A percentile compares a stretch with the other conserved stretches of the same genome.
These are phyloP conservation scores for Microcebus tavaratra DNA, from an alignment of 2,113 vertebrate species.

Conservation along the genomic window DNA sequence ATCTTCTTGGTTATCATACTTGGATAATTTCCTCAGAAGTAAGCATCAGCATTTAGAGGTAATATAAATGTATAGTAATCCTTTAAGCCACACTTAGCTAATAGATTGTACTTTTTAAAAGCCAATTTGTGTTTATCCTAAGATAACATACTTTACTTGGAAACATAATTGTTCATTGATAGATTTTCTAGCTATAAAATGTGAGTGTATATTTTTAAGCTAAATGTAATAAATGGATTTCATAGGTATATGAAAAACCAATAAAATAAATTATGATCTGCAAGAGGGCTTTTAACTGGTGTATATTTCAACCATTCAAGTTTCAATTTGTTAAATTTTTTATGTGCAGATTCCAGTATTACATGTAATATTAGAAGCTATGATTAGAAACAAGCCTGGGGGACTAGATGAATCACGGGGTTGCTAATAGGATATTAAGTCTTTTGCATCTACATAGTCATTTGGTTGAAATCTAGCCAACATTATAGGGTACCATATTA, in stretches of 20 bases:
- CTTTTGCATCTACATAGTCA: constrained; percentile 73
- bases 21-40: constrained; percentile 47
- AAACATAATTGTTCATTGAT: constrained; percentile 43
- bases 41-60: constrained; percentile 35
- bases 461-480: constrained; percentile 69
- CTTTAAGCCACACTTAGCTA: constrained; percentile 40
- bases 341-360: constrained; percentile 64
- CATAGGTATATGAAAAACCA: constrained; percentile 12
- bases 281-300: constrained; percentile 44
- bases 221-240: constrained; percentile 47
- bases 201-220: background rate
- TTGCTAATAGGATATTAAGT: constrained; percentile 74
- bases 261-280: constrained; percentile 44
- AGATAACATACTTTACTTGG: background rate
- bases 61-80: constrained; percentile 29
- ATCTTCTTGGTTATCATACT: constrained; percentile 32
- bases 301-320: constrained; percentile 35
- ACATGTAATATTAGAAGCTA: constrained; percentile 63
- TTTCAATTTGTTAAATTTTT: constrained; percentile 71
- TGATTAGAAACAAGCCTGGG: constrained; percentile 72
- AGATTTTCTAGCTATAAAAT: constrained; percentile 14
- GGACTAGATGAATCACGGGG: constrained; percentile 66
- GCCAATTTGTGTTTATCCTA: constrained; percentile 43
- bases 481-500: constrained; percentile 68
- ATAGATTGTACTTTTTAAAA: constrained; percentile 49